These are phyloP conservation scores for Bambusicola thoracicus DNA, from an alignment of 2,113 vertebrate species.

Conservation along the genomic window DNA sequence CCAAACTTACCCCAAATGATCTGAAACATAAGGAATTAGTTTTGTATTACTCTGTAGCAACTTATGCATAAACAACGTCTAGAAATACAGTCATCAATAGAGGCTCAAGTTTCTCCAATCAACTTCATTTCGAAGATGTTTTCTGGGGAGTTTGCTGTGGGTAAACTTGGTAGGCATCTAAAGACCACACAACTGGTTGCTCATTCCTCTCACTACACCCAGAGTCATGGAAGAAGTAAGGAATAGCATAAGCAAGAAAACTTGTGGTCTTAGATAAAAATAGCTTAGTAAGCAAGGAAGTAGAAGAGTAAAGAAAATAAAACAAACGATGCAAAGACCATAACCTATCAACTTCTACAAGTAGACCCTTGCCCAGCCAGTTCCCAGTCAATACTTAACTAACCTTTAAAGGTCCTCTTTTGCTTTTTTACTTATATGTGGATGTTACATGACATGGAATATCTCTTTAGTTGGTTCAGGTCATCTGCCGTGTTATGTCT, in stretches of 20 bases:
- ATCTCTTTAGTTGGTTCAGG: neutral
- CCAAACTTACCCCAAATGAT: neutral
- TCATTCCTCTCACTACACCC: neutral
- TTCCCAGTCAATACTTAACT: neutral
- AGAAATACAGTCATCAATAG: neutral
- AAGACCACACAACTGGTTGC: neutral
- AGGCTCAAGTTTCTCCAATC: neutral
- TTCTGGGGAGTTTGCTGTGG: neutral
- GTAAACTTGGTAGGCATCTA: neutral
- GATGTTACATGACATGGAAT: neutral
- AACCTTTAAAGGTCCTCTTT: fast-evolving
- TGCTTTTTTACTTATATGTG: neutral
- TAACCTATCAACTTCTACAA: neutral
- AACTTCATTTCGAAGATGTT: neutral
- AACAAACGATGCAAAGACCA: neutral
- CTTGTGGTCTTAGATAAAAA: neutral
- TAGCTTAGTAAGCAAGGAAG: neutral
- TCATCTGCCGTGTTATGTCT: neutral
- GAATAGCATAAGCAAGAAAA: neutral
- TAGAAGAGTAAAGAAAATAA: neutral
- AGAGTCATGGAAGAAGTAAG: neutral
- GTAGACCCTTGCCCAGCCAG: neutral
- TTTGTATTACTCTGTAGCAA: neutral
- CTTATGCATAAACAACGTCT: neutral
- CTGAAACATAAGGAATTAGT: neutral